A percentile compares a stretch with the other conserved stretches of the same genome.
phyloP scores from a whole-genome alignment of 2,113 vertebrate genomes.

The Chaetorhynchus papuensis region DNA sequence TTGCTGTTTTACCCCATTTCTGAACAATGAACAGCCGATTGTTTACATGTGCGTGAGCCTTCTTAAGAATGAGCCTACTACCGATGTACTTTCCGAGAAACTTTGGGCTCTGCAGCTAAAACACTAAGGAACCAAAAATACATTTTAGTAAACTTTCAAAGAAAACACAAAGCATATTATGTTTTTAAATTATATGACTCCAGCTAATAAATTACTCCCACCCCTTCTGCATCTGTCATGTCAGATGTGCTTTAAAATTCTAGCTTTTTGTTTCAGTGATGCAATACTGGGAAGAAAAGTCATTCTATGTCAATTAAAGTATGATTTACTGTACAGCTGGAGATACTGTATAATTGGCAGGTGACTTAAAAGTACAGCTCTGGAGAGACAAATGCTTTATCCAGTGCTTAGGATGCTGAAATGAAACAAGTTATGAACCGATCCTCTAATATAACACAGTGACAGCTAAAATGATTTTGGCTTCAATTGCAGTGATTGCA shows the following conservation, averaged over 20 bases:
- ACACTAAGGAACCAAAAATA: accelerated
- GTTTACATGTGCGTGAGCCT: neutral
- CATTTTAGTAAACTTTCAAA: neutral
- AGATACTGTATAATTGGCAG: accelerated
- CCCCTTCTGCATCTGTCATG: neutral
- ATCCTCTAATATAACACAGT: neutral
- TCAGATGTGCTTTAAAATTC: neutral
- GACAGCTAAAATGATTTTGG: neutral
- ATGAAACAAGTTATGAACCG: neutral
- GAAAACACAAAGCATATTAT: neutral
- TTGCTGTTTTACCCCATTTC: accelerated
- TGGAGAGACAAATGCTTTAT: neutral
- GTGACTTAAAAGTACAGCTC: neutral
- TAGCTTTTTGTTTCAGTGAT: neutral
- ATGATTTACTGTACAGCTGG: neutral
- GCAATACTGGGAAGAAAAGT: neutral
- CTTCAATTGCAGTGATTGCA: neutral
- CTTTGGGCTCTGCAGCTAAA: neutral
- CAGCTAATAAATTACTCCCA: neutral
- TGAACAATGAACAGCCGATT: neutral
- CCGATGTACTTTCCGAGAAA: neutral
- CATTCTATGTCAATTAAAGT: accelerated
- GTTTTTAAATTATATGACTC: neutral
- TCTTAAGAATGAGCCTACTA: neutral
- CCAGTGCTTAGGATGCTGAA: neutral